Conservation (phyloP, 2,113 vertebrate species). For the Atrichornis clamosus region DNA sequence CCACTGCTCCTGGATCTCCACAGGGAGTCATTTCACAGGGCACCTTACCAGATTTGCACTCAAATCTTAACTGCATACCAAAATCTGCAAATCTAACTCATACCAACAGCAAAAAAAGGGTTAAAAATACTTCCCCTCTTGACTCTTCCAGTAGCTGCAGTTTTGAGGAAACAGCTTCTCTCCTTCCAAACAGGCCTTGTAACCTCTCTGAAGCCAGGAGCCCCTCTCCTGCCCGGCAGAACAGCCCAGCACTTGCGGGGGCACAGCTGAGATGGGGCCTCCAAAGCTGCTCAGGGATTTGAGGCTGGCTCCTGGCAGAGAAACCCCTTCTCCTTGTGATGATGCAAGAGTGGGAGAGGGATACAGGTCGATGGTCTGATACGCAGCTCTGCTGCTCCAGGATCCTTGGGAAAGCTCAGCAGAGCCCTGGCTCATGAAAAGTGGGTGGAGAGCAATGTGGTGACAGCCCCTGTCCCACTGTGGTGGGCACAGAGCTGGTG, state of each 20-base stretch:
- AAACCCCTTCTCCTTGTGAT: neutral
- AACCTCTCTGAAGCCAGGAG: neutral
- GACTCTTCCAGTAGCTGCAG: neutral
- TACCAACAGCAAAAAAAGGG: neutral
- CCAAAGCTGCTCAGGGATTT: neutral
- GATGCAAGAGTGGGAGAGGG: neutral
- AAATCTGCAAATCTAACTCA: neutral
- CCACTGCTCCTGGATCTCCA: neutral
- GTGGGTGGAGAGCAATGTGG: neutral
- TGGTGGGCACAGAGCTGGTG: rapidly evolving
- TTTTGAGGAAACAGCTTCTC: neutral
- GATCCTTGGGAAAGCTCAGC: neutral
- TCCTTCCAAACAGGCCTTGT: neutral
- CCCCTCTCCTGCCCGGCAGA: neutral
- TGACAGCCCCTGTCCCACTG: neutral
- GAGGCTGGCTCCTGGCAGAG: neutral
- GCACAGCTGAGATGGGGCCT: neutral
- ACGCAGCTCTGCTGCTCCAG: neutral
- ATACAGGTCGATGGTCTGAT: neutral
- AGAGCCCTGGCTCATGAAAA: neutral
- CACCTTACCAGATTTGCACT: neutral
- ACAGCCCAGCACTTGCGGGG: neutral
- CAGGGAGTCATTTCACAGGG: neutral
- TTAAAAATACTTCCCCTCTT: neutral
- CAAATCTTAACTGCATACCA: neutral